Percentiles rank a stretch among this genome's conserved stretches.
Conservation (phyloP, 1,140 invertebrate species). For the Argopecten irradians region DNA sequence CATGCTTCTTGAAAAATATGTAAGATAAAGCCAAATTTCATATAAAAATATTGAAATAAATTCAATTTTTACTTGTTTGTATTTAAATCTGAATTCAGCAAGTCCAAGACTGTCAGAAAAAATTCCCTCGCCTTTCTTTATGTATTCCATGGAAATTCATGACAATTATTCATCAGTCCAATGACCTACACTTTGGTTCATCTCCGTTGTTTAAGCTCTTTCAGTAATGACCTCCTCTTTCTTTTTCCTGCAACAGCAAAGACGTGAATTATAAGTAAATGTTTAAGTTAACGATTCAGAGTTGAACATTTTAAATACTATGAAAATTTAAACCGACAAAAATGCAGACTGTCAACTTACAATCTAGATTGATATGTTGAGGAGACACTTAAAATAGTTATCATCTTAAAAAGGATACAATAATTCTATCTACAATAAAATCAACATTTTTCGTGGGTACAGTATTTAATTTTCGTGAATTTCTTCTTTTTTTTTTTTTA, state of each 20-base stretch:
- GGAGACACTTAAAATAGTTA: no score
- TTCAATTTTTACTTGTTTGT: not conserved
- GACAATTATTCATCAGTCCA: not conserved
- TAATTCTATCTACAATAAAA: no score
- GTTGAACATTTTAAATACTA: no score
- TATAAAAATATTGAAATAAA: constrained; percentile 1
- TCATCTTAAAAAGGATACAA: no score
- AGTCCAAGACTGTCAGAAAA: not conserved
- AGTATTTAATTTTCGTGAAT: no score
- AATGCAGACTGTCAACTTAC: no score
- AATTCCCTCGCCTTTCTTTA: not conserved
- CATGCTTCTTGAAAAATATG: not conserved
- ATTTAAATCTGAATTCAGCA: not conserved
- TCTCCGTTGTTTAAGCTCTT: not conserved
- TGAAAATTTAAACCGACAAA: no score
- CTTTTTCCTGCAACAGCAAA: not conserved
- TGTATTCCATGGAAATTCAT: not conserved
- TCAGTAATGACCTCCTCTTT: not conserved
- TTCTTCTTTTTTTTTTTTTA: no score
- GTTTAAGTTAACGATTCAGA: no score
- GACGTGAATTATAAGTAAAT: no score
- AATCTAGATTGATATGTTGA: no score
- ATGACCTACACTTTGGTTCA: not conserved
- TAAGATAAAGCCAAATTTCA: not conserved
- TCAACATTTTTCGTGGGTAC: no score